Evolutionary conservation across 2,888 invertebrate species (phyloP).

Genomic region (Synergus laeviventris): DNA sequence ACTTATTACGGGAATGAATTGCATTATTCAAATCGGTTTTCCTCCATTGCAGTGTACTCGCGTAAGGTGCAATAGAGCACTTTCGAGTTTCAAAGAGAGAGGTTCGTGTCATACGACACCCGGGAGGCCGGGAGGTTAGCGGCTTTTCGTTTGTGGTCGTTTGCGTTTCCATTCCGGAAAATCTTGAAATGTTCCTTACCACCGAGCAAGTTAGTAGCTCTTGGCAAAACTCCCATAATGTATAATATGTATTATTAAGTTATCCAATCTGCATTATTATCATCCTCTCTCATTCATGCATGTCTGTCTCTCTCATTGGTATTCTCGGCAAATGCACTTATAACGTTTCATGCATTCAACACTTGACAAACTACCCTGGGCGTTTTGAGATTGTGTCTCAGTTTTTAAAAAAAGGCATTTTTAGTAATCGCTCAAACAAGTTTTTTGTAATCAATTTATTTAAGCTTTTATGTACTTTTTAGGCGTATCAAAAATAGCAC

Average conservation of each 20-base stretch:
- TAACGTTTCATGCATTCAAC: neutral
- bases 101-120: conserved; percentile 35
- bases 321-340: neutral
- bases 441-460: no score
- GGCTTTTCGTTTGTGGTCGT: conserved; percentile 42
- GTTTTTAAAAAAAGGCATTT: no score
- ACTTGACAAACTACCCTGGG: neutral
- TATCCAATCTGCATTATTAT: conserved; percentile 61
- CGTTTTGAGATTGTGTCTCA: no score
- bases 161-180: conserved; percentile 39
- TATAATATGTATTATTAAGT: conserved; percentile 65
- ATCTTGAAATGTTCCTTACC: conserved; percentile 45
- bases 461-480: no score
- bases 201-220: conserved; percentile 36
- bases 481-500: no score
- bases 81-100: conserved; percentile 40
- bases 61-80: conserved; percentile 29
- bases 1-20: conserved; percentile 57
- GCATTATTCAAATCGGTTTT: conserved; percentile 59
- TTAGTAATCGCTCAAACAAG: no score
- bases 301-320: conserved; percentile 49
- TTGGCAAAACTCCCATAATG: conserved; percentile 42
- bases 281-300: conserved; percentile 57
- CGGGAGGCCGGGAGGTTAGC: conserved; percentile 14
- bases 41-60: conserved; percentile 45